Percentiles rank a stretch among this genome's conserved stretches.
These are phyloP conservation scores for Chelonia mydas DNA, from an alignment of 2,797 vertebrate genomes.

Conservation along the genomic window DNA sequence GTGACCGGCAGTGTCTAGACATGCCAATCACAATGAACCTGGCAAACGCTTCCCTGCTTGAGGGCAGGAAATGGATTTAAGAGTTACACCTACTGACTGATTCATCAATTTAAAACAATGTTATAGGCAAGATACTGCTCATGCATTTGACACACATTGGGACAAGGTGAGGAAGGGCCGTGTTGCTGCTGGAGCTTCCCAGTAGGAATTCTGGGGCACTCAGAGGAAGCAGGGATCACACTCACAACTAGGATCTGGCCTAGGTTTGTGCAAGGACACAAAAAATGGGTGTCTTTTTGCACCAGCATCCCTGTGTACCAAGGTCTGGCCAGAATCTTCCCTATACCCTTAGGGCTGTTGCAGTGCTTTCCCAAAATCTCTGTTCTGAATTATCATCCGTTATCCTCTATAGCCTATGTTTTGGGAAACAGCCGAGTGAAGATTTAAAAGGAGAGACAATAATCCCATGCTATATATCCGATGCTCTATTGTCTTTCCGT, in stretches of 20 bases:
- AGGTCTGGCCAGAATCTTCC: not conserved
- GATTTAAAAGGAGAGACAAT: not conserved
- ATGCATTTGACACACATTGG: not conserved
- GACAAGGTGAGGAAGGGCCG: not conserved
- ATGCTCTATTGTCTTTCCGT: not conserved
- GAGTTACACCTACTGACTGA: slow-evolving; percentile 1
- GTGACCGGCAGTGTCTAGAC: slow-evolving; percentile 20
- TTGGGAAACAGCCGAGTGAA: not conserved
- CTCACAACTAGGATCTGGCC: not conserved
- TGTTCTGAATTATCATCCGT: not conserved
- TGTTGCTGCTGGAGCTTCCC: not conserved
- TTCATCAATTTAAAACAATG: slow-evolving; percentile 16
- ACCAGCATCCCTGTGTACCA: not conserved
- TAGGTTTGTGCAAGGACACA: not conserved
- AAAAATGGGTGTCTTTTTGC: not conserved
- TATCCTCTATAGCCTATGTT: not conserved
- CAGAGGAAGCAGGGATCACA: not conserved
- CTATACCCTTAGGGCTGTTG: not conserved
- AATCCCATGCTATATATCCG: no score
- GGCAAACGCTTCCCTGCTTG: not conserved
- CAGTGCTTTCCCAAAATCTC: not conserved
- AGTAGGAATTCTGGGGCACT: not conserved
- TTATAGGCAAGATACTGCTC: not conserved
- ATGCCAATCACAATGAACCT: slow-evolving; percentile 21
- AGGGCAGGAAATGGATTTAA: slow-evolving; percentile 40